phyloP scores from a whole-genome alignment of 2,113 vertebrate species.

The Hypanus sabinus region DNA sequence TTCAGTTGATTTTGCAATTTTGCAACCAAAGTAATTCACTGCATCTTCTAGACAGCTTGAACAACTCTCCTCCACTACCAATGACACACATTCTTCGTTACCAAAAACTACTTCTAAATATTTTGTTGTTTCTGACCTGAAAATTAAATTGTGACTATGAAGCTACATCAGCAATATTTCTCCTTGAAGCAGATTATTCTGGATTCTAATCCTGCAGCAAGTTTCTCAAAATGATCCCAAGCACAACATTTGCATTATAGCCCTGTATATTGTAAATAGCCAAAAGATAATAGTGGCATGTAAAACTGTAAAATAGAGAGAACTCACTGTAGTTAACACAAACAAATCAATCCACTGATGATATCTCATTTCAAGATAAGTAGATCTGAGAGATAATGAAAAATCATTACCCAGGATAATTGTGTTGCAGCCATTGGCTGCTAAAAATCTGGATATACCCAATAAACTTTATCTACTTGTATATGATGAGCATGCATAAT shows the following conservation, averaged over 20 bases:
- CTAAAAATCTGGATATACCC: not conserved
- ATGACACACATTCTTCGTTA: not conserved
- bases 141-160: not conserved
- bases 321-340: not conserved
- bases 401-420: not conserved
- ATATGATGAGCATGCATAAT: not conserved
- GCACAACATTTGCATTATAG: not conserved
- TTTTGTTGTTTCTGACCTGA: not conserved
- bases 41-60: not conserved
- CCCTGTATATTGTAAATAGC: not conserved
- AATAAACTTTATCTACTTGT: conserved; percentile 1
- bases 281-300: not conserved
- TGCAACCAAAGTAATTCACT: not conserved
- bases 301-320: not conserved
- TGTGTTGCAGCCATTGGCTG: not conserved
- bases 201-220: not conserved
- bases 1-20: not conserved
- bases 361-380: not conserved
- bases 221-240: not conserved
- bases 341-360: not conserved
- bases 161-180: not conserved
- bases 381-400: not conserved
- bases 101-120: not conserved
- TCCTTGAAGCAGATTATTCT: not conserved
- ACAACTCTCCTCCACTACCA: not conserved